These are phyloP conservation scores for Siniperca undulata DNA, from an alignment of 2,797 vertebrate genomes.

Conservation along the genomic window DNA sequence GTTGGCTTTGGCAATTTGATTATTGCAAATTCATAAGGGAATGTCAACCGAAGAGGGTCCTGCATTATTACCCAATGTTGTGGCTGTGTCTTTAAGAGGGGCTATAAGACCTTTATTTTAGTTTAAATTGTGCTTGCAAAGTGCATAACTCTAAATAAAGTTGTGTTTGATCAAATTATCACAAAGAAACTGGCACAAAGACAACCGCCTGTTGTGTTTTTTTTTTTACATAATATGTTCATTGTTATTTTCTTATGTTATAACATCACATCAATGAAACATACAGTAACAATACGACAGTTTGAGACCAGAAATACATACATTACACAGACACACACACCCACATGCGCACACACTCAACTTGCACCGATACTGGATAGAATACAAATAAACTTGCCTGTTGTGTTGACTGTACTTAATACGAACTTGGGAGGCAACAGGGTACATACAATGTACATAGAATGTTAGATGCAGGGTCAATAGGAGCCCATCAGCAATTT, in stretches of 20 bases:
- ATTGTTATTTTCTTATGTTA: no score
- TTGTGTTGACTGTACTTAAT: neutral
- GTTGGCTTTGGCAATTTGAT: neutral
- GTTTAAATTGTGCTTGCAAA: neutral
- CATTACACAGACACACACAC: no score
- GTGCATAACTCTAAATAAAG: neutral
- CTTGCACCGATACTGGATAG: no score
- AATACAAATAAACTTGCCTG: no score
- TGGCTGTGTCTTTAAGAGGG: neutral
- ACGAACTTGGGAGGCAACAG: neutral
- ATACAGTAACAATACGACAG: no score
- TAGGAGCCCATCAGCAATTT: no score
- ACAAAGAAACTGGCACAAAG: neutral
- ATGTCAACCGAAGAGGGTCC: neutral
- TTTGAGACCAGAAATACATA: no score
- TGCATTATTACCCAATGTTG: neutral
- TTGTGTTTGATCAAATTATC: neutral
- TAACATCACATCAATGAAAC: no score
- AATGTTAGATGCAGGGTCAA: neutral
- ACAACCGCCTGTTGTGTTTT: neutral
- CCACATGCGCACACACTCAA: no score
- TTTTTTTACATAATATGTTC: no score
- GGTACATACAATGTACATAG: neutral
- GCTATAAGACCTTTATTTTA: neutral
- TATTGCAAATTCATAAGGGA: neutral